Evolutionary conservation across 1,140 invertebrate genomes (phyloP), one percentile per base, ranked within the genome.

Genomic region (Aradophagus sp.): DNA sequence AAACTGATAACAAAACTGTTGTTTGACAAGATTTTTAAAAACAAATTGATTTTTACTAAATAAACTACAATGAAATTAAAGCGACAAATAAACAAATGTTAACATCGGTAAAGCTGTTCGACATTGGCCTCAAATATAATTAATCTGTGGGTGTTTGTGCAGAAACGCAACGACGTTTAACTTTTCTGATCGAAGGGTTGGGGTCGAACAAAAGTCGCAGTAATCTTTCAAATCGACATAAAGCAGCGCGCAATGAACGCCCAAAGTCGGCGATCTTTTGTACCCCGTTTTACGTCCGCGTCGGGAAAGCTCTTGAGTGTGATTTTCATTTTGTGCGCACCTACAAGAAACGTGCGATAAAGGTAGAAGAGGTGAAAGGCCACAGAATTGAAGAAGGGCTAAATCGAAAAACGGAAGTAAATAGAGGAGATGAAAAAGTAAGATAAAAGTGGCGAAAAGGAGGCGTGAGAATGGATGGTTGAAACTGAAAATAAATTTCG

Each of bases 151-250:
- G 31, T 35, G 50, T 48, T 65, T 47, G 52, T 41, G 34, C 20
- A 23, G 44, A 55, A 48, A 41, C 27, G 34, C 48, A n/a, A n/a
- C n/a, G n/a, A n/a, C n/a, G n/a, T n/a, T n/a, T n/a, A n/a, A n/a
- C n/a, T n/a, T n/a, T n/a, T n/a, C n/a, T n/a, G 52, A 66, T 56
- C 52, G 52, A 66, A 56, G 52, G 44, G 36, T 48, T 44, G 50
- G 35, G 50, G 61, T 55, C 44, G 53, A 66, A 66, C 44, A 36
- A 42, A 45, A 56, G 27, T 32, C 62, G 45, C 45, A 26, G 35
- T 44, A 66, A 66, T 65, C 48, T 55, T 65, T 65, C 42, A 65
- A 48, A 48, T 56, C 52, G 44, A 35, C 62, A 66, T 41, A 66
- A 58, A 58, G 50, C 41, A 39, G 50, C 15, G 52, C 44, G 58